A percentile compares a stretch with the other conserved stretches of the same genome.
These are phyloP conservation scores for Thrips palmi DNA, from an alignment of 1,140 invertebrate genomes.

Conservation along the genomic window DNA sequence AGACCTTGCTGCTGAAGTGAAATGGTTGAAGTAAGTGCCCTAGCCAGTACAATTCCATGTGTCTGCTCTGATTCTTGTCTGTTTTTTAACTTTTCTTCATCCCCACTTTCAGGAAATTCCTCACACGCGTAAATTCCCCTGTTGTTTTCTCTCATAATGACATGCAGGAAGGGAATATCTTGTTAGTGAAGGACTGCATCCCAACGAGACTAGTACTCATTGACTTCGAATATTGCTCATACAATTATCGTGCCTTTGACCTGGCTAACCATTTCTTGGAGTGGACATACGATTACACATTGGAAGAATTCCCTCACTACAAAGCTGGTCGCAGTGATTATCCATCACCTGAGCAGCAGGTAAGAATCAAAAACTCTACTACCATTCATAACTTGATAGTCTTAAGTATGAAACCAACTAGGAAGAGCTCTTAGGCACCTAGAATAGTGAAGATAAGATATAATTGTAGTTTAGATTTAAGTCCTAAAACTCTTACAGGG, in stretches of 20 bases:
- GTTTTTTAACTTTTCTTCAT: background rate
- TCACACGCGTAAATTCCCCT: constrained; percentile 38
- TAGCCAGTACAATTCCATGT: background rate
- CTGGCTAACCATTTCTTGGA: constrained; percentile 93
- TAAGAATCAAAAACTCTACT: constrained; percentile 22
- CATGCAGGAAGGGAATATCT: constrained; percentile 74
- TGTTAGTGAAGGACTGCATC: constrained; percentile 15
- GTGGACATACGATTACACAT: constrained; percentile 83
- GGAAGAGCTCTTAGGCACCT: no score
- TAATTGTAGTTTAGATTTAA: no score
- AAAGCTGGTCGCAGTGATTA: constrained; percentile 40
- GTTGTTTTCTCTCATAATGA: constrained; percentile 97
- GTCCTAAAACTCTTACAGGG: no score
- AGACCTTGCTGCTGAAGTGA: constrained; percentile 21
- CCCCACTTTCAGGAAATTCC: constrained; percentile 22
- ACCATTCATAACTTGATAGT: constrained; percentile 9
- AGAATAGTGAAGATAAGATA: no score
- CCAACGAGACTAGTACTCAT: constrained; percentile 43
- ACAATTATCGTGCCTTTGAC: constrained; percentile 88
- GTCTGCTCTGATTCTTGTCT: background rate
- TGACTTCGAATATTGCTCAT: constrained; percentile 88
- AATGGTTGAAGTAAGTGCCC: constrained; percentile 23
- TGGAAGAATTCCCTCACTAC: constrained; percentile 59
- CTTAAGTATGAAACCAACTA: constrained; percentile 11
- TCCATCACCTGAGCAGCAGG: constrained; percentile 63